phyloP scores from a whole-genome alignment of 2,888 invertebrate genomes.

The Druceiella hillmani region DNA sequence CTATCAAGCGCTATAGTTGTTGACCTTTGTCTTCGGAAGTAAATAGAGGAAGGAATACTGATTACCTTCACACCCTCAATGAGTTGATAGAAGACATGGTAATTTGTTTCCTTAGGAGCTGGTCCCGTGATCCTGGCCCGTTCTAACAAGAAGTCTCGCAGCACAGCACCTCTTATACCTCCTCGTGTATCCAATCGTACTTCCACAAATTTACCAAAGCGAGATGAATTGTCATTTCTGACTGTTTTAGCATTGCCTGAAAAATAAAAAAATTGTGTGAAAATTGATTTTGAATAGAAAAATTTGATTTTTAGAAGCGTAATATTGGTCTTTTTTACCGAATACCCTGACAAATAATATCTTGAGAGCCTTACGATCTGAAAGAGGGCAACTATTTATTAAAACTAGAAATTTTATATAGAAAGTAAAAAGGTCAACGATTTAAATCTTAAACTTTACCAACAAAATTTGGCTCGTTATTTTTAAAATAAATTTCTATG shows the following conservation, averaged over 20 bases:
- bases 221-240: slow-evolving; percentile 87
- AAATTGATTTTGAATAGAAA: slow-evolving; percentile 5
- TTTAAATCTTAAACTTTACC: too few species aligned
- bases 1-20: too few species aligned
- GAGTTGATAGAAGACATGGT: slow-evolving; percentile 88
- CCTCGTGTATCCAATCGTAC: slow-evolving; percentile 85
- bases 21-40: too few species aligned
- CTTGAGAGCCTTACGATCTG: too few species aligned
- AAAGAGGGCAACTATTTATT: too few species aligned
- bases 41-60: too few species aligned
- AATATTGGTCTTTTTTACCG: too few species aligned
- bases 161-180: slow-evolving; percentile 87
- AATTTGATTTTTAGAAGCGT: slow-evolving; percentile 4
- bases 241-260: slow-evolving; percentile 90
- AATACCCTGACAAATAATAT: too few species aligned
- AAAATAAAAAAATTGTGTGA: slow-evolving; percentile 20
- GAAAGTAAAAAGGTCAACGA: too few species aligned
- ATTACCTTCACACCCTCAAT: slow-evolving; percentile 78
- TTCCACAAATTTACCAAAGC: slow-evolving; percentile 95
- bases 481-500: too few species aligned
- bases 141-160: slow-evolving; percentile 86
- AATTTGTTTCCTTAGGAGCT: slow-evolving; percentile 80
- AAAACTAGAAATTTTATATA: too few species aligned
- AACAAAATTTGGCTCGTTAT: too few species aligned
- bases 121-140: slow-evolving; percentile 89